phyloP scores from a whole-genome alignment of 2,797 vertebrate species.

The Malurus splendens region DNA sequence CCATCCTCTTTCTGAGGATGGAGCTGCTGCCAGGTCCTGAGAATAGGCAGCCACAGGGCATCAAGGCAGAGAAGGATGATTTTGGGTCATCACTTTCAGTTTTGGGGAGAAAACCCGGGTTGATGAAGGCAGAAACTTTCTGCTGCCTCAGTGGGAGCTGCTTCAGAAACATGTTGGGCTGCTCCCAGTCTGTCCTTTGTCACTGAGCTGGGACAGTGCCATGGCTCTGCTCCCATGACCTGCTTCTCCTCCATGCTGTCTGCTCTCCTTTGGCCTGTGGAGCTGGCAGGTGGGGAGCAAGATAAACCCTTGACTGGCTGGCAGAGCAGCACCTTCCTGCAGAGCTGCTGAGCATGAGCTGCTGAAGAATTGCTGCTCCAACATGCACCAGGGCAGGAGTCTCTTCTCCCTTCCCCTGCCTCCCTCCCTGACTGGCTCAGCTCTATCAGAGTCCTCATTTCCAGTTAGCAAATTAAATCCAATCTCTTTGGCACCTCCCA shows the following conservation, averaged over 20 bases:
- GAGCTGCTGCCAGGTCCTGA: not conserved
- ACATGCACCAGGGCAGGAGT: not conserved
- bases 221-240: not conserved
- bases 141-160: not conserved
- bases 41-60: not conserved
- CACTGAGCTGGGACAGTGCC: not conserved
- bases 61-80: not conserved
- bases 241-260: not conserved
- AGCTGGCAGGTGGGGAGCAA: not conserved
- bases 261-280: not conserved
- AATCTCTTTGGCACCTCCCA: not conserved
- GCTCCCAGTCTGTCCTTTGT: not conserved
- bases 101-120: not conserved
- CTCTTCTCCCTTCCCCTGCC: not conserved
- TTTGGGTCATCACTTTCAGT: accelerated
- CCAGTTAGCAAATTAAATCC: not conserved
- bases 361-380: accelerated
- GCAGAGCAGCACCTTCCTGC: not conserved
- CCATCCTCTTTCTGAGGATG: not conserved
- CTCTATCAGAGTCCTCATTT: not conserved
- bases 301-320: not conserved
- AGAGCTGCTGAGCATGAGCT: not conserved
- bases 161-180: not conserved
- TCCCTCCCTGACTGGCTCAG: not conserved
- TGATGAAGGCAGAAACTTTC: not conserved